Evolutionary conservation across 2,797 vertebrate genomes (phyloP).

Genomic region (Ceryle rudis): DNA sequence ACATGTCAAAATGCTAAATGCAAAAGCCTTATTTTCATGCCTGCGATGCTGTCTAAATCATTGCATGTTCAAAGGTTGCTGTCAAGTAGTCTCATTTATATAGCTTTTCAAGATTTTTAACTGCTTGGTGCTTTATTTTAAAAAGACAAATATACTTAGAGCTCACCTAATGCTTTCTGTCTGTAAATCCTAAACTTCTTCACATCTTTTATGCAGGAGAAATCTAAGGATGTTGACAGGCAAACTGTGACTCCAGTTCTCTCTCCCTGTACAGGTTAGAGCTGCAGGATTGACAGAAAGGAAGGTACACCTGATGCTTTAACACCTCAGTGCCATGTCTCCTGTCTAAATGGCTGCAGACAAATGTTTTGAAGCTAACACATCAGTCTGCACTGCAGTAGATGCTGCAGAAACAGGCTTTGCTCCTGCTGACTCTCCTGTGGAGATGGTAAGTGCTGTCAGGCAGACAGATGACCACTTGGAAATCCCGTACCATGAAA

Average conservation of each 20-base stretch:
- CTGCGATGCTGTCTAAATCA: constrained; percentile 18
- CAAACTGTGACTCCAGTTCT: background rate
- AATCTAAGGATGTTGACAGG: background rate
- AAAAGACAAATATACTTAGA: background rate
- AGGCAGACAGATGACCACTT: rapidly evolving
- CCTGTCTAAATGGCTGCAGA: background rate
- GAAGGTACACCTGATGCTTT: background rate
- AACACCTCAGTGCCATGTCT: background rate
- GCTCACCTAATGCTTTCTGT: background rate
- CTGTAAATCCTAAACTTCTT: background rate
- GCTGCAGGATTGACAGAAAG: background rate
- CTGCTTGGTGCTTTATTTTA: background rate
- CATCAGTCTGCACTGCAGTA: background rate
- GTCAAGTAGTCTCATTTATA: background rate
- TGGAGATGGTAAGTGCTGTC: background rate
- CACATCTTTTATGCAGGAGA: background rate
- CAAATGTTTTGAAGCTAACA: background rate
- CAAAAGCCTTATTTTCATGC: constrained; percentile 15
- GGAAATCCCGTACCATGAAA: background rate
- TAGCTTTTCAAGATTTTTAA: constrained; percentile 32
- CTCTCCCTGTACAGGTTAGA: background rate
- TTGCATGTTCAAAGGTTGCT: background rate
- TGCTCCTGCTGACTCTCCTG: background rate
- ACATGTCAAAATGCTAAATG: background rate
- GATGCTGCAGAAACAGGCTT: background rate